These are phyloP conservation scores for Lophura nycthemera DNA, from an alignment of 2,113 vertebrate genomes.

Conservation along the genomic window DNA sequence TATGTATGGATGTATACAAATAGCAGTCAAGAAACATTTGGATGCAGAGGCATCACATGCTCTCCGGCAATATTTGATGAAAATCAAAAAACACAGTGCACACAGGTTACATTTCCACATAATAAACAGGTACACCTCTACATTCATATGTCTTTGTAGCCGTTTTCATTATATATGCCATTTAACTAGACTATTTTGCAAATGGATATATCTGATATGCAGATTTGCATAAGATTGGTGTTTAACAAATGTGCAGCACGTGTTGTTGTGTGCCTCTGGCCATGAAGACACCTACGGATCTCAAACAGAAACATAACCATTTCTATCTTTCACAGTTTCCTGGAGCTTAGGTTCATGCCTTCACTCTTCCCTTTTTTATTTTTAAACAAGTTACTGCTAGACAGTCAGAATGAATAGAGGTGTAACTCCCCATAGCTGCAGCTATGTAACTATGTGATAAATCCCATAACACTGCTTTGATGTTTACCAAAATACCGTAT, in stretches of 20 bases:
- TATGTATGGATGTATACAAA: background rate
- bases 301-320: background rate
- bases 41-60: background rate
- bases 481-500: background rate
- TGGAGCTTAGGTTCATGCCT: slow-evolving; percentile 13
- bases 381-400: slow-evolving; percentile 29
- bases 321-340: background rate
- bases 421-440: slow-evolving; percentile 15
- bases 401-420: background rate
- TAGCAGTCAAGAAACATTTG: background rate
- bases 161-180: background rate
- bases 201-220: background rate
- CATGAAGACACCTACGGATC: background rate
- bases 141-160: background rate
- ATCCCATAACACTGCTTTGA: slow-evolving; percentile 2
- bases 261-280: background rate
- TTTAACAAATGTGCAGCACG: background rate
- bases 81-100: background rate
- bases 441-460: background rate
- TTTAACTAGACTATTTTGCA: background rate
- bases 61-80: background rate
- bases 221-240: background rate
- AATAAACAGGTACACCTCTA: background rate
- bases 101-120: background rate
- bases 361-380: background rate